Evolutionary conservation across 2,113 vertebrate genomes (phyloP), one percentile per base, ranked within the genome.

Genomic region (Ramphastos sulfuratus): DNA sequence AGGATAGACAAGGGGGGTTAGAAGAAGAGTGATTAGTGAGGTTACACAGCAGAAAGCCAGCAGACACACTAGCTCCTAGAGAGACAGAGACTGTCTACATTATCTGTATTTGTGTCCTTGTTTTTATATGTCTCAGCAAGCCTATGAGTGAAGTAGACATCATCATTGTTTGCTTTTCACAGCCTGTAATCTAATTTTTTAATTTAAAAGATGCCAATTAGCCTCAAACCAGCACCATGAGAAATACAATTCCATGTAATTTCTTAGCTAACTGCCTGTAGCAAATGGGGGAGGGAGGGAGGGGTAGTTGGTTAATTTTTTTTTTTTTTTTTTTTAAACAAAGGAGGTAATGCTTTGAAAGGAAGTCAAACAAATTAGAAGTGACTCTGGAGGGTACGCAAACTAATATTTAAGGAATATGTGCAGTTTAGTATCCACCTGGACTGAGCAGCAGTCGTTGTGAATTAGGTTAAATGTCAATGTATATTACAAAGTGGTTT

Each of bases 391-490:
- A 91, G 10, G 4, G 30, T 82, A 67, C 15, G 50, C 11, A 80
- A 10, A 85, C 63, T 17, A 80, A 60, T 50, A 52, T 39, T 81
- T 77, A 20, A 74, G 71, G 81, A 87, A 28, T 23, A 82, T 37
- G 9, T 92, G 64, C 4, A 5, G 42, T 85, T 92, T 70, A 61
- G 28, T 61, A 71, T 63, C 69, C 72, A 93, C 67, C 82, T 78
- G 44, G 60, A 89, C 75, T 67, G 77, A 91, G 60, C 25, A 89
- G 64, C 23, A 77, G 12, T 67, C 48, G 35, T 12, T 86, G 25
- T 21, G 85, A 92, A 77, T 94, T 77, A 77, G 37, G 56, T 80
- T 64, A 87, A 80, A 91, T n/a, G 23, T 50, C 75, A 82, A 48
- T 48, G 56, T 70, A 91, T 92, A 83, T 85, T 67, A 72, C 37